Percentiles rank a stretch among this genome's conserved stretches.
Conservation (phyloP, 2,113 vertebrate species). For the Gasterosteus nipponicus region DNA sequence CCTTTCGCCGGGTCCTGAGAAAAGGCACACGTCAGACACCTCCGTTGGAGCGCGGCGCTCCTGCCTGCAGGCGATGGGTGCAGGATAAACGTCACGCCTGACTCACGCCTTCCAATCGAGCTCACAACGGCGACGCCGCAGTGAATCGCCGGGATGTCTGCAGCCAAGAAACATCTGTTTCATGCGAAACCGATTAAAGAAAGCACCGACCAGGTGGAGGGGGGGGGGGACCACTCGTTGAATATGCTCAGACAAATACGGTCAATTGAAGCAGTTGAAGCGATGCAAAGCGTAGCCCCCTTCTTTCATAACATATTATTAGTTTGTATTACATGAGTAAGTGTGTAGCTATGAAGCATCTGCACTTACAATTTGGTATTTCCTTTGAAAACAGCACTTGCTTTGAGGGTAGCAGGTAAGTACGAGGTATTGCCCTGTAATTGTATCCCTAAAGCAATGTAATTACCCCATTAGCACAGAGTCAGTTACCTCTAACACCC, state of each 20-base stretch:
- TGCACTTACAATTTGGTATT: conserved; percentile 60
- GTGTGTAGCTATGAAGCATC: conserved; percentile 39
- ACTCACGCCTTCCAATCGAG: conserved; percentile 48
- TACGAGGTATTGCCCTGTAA: conserved; percentile 64
- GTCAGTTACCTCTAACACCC: conserved; percentile 55
- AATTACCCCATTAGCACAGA: conserved; percentile 70
- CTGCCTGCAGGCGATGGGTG: conserved; percentile 52
- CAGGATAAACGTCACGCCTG: conserved; percentile 54
- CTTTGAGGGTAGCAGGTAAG: conserved; percentile 70
- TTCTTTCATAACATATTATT: conserved; percentile 49
- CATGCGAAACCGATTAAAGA: conserved; percentile 12
- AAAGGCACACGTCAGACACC: conserved; percentile 15
- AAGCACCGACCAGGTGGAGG: conserved; percentile 24
- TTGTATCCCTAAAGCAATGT: conserved; percentile 65
- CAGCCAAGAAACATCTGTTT: conserved; percentile 64
- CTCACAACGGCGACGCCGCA: conserved; percentile 34
- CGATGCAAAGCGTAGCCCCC: conserved; percentile 6
- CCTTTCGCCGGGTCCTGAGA: conserved; percentile 21
- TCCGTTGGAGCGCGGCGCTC: conserved; percentile 25
- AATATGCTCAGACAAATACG: conserved; percentile 2
- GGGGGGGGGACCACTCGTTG: background rate
- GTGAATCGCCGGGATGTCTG: conserved; percentile 50
- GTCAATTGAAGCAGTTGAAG: background rate
- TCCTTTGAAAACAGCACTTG: conserved; percentile 64
- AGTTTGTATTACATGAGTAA: conserved; percentile 54